A percentile compares a stretch with the other conserved stretches of the same genome.
phyloP scores from a whole-genome alignment of 2,113 vertebrate species.

The Canis aureus region DNA sequence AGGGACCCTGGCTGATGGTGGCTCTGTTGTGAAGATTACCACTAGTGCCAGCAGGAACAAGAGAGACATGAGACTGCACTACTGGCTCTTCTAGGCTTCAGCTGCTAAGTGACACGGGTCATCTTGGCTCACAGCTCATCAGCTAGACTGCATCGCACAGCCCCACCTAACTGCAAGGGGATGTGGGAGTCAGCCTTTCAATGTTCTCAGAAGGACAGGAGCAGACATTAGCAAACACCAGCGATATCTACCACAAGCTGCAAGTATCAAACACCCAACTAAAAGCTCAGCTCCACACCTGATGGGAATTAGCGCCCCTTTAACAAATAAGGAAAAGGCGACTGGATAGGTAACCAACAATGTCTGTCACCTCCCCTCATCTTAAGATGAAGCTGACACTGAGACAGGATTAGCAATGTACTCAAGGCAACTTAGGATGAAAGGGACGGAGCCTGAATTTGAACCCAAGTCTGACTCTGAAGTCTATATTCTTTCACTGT shows the following conservation, averaged over 20 bases:
- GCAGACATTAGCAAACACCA: background rate
- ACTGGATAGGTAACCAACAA: background rate
- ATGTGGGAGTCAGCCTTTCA: conserved; percentile 26
- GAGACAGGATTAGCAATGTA: background rate
- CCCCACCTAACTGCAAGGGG: background rate
- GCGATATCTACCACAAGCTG: background rate
- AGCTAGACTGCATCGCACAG: background rate
- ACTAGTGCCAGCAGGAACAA: background rate
- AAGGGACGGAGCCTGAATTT: background rate
- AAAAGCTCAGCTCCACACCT: background rate
- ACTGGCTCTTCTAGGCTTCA: background rate
- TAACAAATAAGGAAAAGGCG: background rate
- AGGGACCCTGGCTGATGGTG: background rate
- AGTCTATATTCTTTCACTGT: background rate
- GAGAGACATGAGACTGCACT: background rate
- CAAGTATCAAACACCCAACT: background rate
- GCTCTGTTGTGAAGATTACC: background rate
- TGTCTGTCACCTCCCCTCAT: background rate
- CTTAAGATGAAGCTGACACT: conserved; percentile 7
- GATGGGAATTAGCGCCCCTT: conserved; percentile 6
- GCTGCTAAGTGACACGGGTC: background rate
- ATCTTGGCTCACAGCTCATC: background rate
- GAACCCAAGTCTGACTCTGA: background rate
- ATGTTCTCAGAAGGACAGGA: background rate
- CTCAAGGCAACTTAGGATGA: background rate